phyloP scores from a whole-genome alignment of 2,797 vertebrate species.

The Sylvilagus floridanus region DNA sequence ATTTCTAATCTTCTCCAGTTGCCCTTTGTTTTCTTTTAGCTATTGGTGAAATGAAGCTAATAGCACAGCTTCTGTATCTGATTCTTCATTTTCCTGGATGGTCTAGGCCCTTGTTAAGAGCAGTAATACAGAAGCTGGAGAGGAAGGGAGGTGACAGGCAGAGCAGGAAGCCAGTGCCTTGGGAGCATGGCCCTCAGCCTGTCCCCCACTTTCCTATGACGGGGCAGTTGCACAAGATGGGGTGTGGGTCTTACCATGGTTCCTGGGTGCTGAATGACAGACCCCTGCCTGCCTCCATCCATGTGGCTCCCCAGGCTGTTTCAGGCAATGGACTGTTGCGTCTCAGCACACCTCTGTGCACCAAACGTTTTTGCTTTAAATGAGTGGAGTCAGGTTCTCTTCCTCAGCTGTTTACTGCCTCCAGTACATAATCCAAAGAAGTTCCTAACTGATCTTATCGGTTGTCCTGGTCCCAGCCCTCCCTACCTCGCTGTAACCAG shows the following conservation, averaged over 20 bases:
- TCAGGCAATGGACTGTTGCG: neutral
- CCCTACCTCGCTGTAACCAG: neutral
- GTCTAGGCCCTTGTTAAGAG: neutral
- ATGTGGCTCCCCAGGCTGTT: neutral
- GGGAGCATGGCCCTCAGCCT: no score
- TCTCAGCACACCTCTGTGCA: neutral
- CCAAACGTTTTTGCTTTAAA: neutral
- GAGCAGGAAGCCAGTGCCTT: neutral
- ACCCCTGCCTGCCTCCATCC: neutral
- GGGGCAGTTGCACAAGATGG: neutral
- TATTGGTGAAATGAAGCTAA: neutral
- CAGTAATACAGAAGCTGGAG: neutral
- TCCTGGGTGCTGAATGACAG: neutral
- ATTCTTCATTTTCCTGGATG: neutral
- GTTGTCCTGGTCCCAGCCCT: neutral
- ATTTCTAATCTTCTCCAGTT: neutral
- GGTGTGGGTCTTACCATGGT: neutral
- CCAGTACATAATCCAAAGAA: neutral
- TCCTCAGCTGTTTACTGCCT: neutral
- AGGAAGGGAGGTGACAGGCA: neutral
- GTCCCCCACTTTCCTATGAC: neutral
- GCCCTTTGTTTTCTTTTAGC: neutral
- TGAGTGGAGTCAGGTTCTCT: neutral
- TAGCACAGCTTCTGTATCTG: constrained; percentile 8
- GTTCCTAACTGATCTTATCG: neutral